phyloP scores from a whole-genome alignment of 2,797 vertebrate species.

The Macroramphosus scolopax region DNA sequence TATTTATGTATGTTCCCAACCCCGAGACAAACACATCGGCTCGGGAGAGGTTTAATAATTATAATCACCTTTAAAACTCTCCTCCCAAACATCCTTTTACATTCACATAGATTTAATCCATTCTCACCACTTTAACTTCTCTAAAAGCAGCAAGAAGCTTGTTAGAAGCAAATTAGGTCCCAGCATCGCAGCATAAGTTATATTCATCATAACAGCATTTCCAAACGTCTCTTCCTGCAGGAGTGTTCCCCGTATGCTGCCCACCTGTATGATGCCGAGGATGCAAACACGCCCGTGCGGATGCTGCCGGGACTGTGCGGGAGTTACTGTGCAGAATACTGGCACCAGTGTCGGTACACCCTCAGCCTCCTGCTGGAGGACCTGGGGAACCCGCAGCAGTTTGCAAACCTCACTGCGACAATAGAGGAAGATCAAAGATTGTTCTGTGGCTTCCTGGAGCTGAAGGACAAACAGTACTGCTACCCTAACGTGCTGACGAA shows the following conservation, averaged over 20 bases:
- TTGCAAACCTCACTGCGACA: slow-evolving; percentile 51
- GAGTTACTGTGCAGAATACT: slow-evolving; percentile 78
- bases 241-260: slow-evolving; percentile 84
- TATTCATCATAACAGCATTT: too few species aligned
- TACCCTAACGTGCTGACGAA: slow-evolving; percentile 80
- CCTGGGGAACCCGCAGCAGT: slow-evolving; percentile 24
- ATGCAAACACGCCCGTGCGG: slow-evolving; percentile 81
- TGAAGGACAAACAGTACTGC: slow-evolving; percentile 83
- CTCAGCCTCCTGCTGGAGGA: slow-evolving; percentile 77
- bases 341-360: slow-evolving; percentile 79
- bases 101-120: neutral
- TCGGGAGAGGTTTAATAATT: neutral
- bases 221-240: too few species aligned
- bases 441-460: slow-evolving; percentile 79
- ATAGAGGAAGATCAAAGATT: slow-evolving; percentile 70
- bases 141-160: too few species aligned
- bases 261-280: slow-evolving; percentile 84
- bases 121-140: neutral
- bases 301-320: slow-evolving; percentile 79
- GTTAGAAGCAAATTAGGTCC: too few species aligned
- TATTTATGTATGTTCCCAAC: slow-evolving; percentile 15
- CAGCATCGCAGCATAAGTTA: too few species aligned
- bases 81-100: neutral
- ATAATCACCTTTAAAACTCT: neutral
- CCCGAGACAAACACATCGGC: slow-evolving; percentile 6